A percentile compares a stretch with the other conserved stretches of the same genome.
Conservation (phyloP, 2,113 vertebrate genomes). For the Chrysemys picta region DNA sequence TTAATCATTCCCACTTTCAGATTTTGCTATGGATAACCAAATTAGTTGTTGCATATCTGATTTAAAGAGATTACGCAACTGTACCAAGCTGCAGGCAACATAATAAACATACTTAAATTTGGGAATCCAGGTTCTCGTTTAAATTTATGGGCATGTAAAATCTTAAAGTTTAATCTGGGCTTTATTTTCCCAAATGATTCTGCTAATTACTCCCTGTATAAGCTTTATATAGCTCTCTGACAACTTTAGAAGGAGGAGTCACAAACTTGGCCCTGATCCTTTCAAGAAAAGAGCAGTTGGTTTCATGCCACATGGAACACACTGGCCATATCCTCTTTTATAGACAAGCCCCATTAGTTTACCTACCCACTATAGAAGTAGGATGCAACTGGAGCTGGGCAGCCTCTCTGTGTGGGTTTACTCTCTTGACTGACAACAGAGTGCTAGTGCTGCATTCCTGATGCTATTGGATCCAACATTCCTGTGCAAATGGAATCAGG, state of each 20-base stretch:
- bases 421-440: neutral
- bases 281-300: neutral
- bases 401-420: neutral
- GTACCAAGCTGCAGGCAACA: neutral
- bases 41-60: neutral
- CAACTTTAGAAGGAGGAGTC: neutral
- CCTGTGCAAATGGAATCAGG: neutral
- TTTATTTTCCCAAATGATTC: neutral
- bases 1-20: neutral
- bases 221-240: neutral
- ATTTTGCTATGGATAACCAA: neutral
- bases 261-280: neutral
- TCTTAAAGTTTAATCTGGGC: rapidly evolving
- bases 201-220: neutral
- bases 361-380: neutral
- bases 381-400: neutral
- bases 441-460: neutral
- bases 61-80: neutral
- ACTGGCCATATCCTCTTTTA: neutral
- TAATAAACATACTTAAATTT: neutral
- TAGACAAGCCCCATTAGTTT: neutral
- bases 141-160: neutral
- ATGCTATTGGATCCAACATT: neutral
- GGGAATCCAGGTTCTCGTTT: neutral
- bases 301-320: neutral